These are phyloP conservation scores for Entelurus aequoreus DNA, from an alignment of 2,113 vertebrate species.

Conservation along the genomic window DNA sequence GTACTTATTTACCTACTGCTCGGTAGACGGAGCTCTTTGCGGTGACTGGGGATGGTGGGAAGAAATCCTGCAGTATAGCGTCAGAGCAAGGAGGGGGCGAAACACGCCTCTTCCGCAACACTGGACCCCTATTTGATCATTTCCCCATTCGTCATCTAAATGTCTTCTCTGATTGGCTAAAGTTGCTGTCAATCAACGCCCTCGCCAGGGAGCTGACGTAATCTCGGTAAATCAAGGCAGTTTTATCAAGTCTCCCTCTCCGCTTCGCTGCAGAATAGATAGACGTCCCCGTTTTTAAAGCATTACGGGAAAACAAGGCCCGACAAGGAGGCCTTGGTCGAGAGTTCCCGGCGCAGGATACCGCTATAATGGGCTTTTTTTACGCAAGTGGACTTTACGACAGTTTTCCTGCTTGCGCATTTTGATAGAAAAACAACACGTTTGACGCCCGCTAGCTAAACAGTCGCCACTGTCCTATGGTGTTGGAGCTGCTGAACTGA, in stretches of 20 bases:
- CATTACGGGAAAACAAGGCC: slow-evolving; percentile 28
- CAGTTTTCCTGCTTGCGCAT: slow-evolving; percentile 46
- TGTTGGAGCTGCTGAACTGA: slow-evolving; percentile 23
- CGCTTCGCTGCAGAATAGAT: slow-evolving; percentile 36
- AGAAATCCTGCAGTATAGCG: slow-evolving; percentile 79
- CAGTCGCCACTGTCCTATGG: slow-evolving; percentile 48
- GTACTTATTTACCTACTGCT: no score
- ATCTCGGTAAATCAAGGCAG: slow-evolving; percentile 72
- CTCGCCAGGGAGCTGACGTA: slow-evolving; percentile 72
- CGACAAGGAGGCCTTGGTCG: slow-evolving; percentile 7
- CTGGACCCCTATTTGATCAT: slow-evolving; percentile 44
- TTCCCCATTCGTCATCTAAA: slow-evolving; percentile 5
- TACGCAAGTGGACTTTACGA: slow-evolving; percentile 48
- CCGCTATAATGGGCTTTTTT: slow-evolving; percentile 69
- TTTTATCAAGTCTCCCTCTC: slow-evolving; percentile 58
- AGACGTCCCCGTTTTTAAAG: slow-evolving; percentile 35
- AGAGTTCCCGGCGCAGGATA: slow-evolving; percentile 37
- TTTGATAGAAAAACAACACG: slow-evolving; percentile 55
- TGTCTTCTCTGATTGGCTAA: slow-evolving; percentile 44
- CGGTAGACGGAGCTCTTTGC: slow-evolving; percentile 52
- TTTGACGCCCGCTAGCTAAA: slow-evolving; percentile 51
- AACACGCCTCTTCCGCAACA: slow-evolving; percentile 1
- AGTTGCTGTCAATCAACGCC: slow-evolving; percentile 34
- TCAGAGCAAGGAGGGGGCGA: slow-evolving; percentile 49
- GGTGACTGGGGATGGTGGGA: slow-evolving; percentile 45